Percentiles rank a stretch among this genome's conserved stretches.
Evolutionary conservation across 92 coral and sea anemone genomes (phyloP).

Genomic region (Parazoanthus atlanticus): DNA sequence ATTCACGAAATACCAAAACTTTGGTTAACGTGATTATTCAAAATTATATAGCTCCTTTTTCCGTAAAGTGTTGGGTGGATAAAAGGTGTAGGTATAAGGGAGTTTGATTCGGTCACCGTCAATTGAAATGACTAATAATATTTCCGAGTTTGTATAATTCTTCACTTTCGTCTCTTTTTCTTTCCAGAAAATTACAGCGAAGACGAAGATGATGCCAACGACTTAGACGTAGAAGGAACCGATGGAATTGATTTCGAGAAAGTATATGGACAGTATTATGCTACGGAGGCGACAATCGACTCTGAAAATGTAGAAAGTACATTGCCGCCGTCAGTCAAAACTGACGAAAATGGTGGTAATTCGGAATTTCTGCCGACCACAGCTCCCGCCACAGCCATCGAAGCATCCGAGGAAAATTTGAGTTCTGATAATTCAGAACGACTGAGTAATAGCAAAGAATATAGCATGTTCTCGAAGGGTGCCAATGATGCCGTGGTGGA

Average conservation of each 20-base stretch:
- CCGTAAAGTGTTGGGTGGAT: not conserved
- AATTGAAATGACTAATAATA: not conserved
- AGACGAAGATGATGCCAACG: not conserved
- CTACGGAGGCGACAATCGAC: constrained; percentile 14
- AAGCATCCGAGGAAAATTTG: constrained; percentile 33
- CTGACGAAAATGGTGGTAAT: constrained; percentile 13
- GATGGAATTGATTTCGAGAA: constrained; percentile 38
- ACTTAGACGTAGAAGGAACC: constrained; percentile 24
- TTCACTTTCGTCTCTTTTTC: not conserved
- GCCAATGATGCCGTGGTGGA: not conserved
- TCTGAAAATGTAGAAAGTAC: constrained; percentile 11
- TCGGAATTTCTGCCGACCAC: constrained; percentile 17
- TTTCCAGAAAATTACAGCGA: constrained; percentile 4
- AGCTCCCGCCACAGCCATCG: constrained; percentile 41
- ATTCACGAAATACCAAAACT: constrained; percentile 19
- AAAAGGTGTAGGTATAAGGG: not conserved
- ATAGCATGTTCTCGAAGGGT: constrained; percentile 8
- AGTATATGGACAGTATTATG: constrained; percentile 23
- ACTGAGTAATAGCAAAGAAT: not conserved
- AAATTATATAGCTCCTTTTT: not conserved
- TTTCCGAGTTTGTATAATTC: not conserved
- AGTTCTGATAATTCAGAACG: constrained; percentile 1
- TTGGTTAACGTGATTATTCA: constrained; percentile 9
- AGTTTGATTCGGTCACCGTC: not conserved
- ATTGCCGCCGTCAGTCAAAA: not conserved